phyloP scores from a whole-genome alignment of 2,888 invertebrate species.

The Trichacis sp. region DNA sequence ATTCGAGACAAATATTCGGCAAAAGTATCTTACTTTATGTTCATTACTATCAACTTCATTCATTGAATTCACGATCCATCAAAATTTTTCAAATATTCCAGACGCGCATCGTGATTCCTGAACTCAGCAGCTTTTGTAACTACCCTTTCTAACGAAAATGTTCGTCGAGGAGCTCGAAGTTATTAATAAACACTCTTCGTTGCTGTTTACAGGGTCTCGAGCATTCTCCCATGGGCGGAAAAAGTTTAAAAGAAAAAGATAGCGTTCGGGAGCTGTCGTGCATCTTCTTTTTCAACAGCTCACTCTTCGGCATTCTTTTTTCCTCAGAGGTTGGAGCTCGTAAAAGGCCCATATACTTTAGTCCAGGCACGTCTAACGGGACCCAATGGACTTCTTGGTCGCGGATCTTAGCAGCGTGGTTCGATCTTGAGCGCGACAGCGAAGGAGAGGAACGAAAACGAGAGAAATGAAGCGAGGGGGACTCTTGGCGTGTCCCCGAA shows the following conservation, averaged over 20 bases:
- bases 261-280: conserved; percentile 19
- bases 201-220: conserved; percentile 20
- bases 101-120: too few species aligned
- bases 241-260: conserved; percentile 14
- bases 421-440: conserved; percentile 52
- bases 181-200: conserved; percentile 54
- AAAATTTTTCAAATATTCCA: too few species aligned
- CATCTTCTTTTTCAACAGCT: conserved; percentile 25
- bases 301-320: conserved; percentile 23
- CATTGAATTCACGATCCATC: too few species aligned
- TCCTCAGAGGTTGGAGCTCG: conserved; percentile 32
- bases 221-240: conserved; percentile 9
- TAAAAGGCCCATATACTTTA: conserved; percentile 60
- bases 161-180: conserved; percentile 47
- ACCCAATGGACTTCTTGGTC: conserved; percentile 48
- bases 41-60: too few species aligned
- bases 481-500: conserved; percentile 18
- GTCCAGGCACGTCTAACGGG: conserved; percentile 62
- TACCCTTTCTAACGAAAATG: conserved; percentile 33
- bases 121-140: too few species aligned
- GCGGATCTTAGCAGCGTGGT: conserved; percentile 49
- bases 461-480: conserved; percentile 34
- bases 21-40: too few species aligned
- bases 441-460: conserved; percentile 37
- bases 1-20: too few species aligned